Evolutionary conservation across 1,140 invertebrate species (phyloP).

Genomic region (Trichonephila inaurata): DNA sequence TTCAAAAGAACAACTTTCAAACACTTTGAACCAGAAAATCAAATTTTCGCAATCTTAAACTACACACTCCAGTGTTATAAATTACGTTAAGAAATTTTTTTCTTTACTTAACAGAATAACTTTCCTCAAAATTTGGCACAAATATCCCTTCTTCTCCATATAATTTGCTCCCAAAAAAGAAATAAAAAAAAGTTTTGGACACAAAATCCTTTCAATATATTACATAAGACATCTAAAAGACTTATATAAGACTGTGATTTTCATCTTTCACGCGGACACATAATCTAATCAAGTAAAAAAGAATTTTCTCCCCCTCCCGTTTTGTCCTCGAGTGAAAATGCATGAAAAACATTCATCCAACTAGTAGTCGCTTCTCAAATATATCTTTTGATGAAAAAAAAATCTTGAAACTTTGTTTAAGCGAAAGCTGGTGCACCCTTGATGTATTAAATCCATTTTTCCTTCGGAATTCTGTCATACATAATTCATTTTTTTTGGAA

Average conservation of each 20-base stretch:
- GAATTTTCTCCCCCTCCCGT: background rate
- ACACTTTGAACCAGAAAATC: too few species aligned
- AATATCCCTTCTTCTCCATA: background rate
- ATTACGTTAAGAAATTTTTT: background rate
- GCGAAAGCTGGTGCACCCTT: background rate
- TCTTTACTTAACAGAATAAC: background rate
- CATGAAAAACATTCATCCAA: background rate
- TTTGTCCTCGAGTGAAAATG: background rate
- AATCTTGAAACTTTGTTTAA: background rate
- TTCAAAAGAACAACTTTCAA: too few species aligned
- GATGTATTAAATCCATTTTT: background rate
- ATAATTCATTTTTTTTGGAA: conserved; percentile 32
- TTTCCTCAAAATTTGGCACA: background rate
- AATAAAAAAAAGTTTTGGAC: background rate
- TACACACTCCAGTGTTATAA: background rate
- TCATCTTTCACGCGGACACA: background rate
- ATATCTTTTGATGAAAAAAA: background rate
- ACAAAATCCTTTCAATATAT: background rate
- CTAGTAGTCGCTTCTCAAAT: background rate
- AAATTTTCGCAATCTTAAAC: too few species aligned
- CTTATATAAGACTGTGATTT: background rate
- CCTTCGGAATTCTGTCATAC: background rate
- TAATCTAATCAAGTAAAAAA: conserved; percentile 6
- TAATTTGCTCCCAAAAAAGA: background rate
- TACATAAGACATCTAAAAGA: background rate